Base-by-base conservation (phyloP, 2,113 vertebrate species). In the Calidris pugnax region DNA sequence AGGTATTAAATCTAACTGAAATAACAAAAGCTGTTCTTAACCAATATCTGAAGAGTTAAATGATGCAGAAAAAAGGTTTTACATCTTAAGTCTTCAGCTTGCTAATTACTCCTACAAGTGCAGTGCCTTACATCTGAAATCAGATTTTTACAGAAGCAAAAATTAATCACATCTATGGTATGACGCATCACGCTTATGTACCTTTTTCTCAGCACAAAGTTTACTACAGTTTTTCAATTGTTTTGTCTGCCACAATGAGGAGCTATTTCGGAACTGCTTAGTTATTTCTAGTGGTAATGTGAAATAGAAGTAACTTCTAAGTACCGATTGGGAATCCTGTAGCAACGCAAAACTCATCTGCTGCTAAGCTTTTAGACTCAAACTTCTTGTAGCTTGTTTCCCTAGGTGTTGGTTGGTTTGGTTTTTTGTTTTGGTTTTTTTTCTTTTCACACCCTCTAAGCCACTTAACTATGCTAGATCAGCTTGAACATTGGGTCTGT, bases 51-150 rank as follows among this genome's bases (percentile, higher is more conserved):
- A 69, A 23, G 45, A 30, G 21, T 47, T 51, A 83, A 68, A 45
- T 75, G 66, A 66, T 45, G 27, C 12, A 64, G 45, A n/a, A 90
- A 71, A 30, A 47, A 16, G 1, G 9, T 30, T 30, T 50, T 67
- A 5, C 14, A 16, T 59, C 20, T 43, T 71, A 12, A 43, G 10
- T 22, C 59, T 88, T 62, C 3, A 9, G 9, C 37, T 64, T 32
- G 27, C 37, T 6, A 2, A 45, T 26, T 60, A 57, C 92, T 80
- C 45, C 45, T 92, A 95, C 53, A 79, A 96, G 32, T 83, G 96
- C 76, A 35, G 32, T 96, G 48, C 94, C 97, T 95, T 95, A 88
- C 67, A 97, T 77, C 95, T 97, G 66, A 85, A 93, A 91, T 23
- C 60, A 71, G 93, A 80, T 30, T 89, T 73, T 14, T 86, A 9